Percentiles rank a stretch among this genome's conserved stretches.
These are phyloP conservation scores for Ectemnius cavifrons DNA, from an alignment of 2,888 invertebrate genomes.

Conservation along the genomic window DNA sequence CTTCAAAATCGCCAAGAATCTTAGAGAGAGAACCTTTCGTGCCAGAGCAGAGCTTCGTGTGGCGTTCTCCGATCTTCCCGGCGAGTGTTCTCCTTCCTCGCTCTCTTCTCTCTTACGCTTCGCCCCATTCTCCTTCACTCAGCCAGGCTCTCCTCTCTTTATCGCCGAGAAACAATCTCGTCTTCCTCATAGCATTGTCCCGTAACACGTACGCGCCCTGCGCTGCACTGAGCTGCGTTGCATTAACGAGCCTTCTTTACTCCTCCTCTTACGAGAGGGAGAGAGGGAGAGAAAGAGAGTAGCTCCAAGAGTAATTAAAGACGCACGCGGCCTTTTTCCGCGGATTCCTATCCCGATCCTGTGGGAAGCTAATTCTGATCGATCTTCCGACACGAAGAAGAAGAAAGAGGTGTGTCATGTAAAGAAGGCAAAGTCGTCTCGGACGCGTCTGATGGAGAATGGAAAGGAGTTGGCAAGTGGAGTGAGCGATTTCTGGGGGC, in stretches of 20 bases:
- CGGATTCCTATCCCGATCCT: no score
- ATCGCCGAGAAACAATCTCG: slow-evolving; percentile 57
- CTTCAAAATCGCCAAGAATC: slow-evolving; percentile 45
- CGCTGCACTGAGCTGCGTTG: slow-evolving; percentile 26
- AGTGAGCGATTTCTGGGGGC: background rate
- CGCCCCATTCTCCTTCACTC: background rate
- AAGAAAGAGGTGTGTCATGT: background rate
- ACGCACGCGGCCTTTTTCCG: background rate
- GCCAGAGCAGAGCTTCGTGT: slow-evolving; percentile 24
- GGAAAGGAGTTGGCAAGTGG: background rate
- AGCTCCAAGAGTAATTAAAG: slow-evolving; percentile 20
- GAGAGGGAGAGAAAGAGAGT: slow-evolving; percentile 10
- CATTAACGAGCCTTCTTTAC: slow-evolving; percentile 45
- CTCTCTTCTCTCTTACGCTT: background rate
- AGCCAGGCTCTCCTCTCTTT: slow-evolving; percentile 32
- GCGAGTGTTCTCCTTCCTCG: slow-evolving; percentile 10
- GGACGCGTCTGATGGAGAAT: background rate
- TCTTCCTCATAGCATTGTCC: slow-evolving; percentile 62
- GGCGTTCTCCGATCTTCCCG: slow-evolving; percentile 4
- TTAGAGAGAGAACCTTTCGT: background rate
- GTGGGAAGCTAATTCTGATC: background rate
- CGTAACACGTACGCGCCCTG: slow-evolving; percentile 49
- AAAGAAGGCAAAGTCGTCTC: background rate
- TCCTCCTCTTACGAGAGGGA: slow-evolving; percentile 1
- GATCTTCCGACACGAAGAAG: background rate